Evolutionary conservation across 92 coral and sea anemone genomes (phyloP).

Genomic region (Anthopleura xanthogrammica): DNA sequence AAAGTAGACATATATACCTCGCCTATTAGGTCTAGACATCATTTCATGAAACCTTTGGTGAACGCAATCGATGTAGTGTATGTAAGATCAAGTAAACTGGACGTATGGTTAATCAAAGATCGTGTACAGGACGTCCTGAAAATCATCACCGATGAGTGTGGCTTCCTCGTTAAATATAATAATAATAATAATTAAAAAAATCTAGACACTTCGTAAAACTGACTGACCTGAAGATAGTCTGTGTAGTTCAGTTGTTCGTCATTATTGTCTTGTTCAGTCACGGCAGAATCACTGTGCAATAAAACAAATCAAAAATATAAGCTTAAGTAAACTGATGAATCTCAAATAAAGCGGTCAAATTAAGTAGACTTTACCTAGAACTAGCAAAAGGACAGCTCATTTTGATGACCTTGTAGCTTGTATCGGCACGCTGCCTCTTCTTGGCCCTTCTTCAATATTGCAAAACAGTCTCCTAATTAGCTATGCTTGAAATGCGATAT

Average conservation of each 20-base stretch:
- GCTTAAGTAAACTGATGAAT: neutral
- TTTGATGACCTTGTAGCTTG: neutral
- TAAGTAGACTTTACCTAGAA: conserved; percentile 14
- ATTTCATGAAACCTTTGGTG: no score
- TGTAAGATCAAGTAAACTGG: no score
- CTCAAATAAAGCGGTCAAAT: neutral
- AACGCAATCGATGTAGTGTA: no score
- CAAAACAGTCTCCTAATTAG: neutral
- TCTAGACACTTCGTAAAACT: no score
- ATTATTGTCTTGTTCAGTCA: conserved; percentile 3
- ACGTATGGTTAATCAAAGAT: no score
- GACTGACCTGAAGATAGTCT: conserved; percentile 59
- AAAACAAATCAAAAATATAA: neutral
- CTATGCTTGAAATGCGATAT: neutral
- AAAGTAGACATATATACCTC: no score
- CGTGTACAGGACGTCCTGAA: no score
- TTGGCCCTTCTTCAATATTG: neutral
- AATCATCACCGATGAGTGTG: no score
- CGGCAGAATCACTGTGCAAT: neutral
- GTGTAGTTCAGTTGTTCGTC: conserved; percentile 44
- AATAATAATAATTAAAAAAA: no score
- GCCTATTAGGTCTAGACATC: no score
- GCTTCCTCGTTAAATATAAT: no score
- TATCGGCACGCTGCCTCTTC: no score
- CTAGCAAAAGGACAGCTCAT: conserved; percentile 50